A percentile compares a stretch with the other conserved stretches of the same genome.
These are phyloP conservation scores for Corythornis vintsioides DNA, from an alignment of 2,113 vertebrate genomes.

Conservation along the genomic window DNA sequence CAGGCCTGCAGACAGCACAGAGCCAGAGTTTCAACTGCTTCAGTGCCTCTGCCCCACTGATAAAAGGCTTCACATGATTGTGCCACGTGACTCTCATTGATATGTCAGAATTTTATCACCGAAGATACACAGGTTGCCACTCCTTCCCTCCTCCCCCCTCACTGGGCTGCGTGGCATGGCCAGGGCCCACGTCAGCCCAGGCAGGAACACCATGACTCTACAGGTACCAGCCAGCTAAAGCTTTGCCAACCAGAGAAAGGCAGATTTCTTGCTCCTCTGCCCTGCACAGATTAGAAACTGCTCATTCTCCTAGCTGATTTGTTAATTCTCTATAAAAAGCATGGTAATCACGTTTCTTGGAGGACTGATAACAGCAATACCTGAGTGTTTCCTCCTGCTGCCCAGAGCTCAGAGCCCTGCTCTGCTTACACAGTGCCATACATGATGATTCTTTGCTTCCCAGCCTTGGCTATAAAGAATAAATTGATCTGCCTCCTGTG, in stretches of 20 bases:
- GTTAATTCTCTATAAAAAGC: neutral
- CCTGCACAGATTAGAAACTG: neutral
- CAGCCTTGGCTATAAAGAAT: neutral
- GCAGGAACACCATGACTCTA: neutral
- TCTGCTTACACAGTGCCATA: neutral
- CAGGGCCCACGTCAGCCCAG: neutral
- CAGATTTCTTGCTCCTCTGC: neutral
- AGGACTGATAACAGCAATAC: neutral
- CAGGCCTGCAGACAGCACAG: too few relatives aligned
- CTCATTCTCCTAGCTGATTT: neutral
- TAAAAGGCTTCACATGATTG: neutral
- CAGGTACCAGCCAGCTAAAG: neutral
- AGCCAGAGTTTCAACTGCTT: too few relatives aligned
- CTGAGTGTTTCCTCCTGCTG: conserved; percentile 20
- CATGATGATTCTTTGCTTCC: neutral
- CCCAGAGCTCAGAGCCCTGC: neutral
- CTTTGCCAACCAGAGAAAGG: neutral
- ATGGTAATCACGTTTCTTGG: neutral
- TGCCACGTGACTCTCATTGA: neutral
- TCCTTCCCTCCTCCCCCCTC: neutral
- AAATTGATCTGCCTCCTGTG: neutral
- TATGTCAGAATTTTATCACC: neutral
- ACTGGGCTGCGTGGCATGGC: neutral
- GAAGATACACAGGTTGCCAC: neutral
- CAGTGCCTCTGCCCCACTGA: neutral